Conservation (phyloP, 2,113 vertebrate genomes). For the Turdus rufiventris region DNA sequence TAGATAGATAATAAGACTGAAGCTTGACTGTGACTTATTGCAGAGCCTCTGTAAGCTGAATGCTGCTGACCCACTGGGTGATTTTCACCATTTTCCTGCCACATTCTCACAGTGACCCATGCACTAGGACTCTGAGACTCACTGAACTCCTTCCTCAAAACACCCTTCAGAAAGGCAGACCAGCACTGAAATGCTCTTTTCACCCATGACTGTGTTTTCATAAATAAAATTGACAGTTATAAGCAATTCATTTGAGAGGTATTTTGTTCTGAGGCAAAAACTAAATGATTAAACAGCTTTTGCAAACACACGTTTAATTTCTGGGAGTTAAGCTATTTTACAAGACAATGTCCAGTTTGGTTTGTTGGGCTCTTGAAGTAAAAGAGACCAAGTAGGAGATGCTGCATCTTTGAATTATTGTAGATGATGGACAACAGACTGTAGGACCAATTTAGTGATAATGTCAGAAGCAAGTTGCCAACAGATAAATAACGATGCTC, state of each 20-base stretch:
- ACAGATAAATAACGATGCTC: background rate
- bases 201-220: background rate
- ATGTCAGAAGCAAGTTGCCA: constrained; percentile 3
- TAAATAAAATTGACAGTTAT: background rate
- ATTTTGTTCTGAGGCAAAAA: background rate
- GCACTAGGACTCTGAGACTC: background rate
- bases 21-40: background rate
- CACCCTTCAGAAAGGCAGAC: background rate
- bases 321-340: background rate
- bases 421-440: background rate
- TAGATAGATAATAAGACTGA: background rate
- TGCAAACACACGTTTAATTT: background rate
- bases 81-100: background rate
- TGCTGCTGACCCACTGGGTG: background rate
- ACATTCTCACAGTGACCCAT: background rate
- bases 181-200: background rate
- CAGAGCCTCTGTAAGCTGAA: too few relatives aligned
- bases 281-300: background rate
- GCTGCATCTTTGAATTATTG: background rate
- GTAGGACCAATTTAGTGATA: background rate
- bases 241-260: background rate
- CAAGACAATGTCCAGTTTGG: background rate
- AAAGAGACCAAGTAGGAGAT: background rate
- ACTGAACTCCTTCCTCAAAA: background rate
- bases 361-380: background rate